Conservation (phyloP, 2,113 vertebrate genomes). For the Hepsetus odoe region DNA sequence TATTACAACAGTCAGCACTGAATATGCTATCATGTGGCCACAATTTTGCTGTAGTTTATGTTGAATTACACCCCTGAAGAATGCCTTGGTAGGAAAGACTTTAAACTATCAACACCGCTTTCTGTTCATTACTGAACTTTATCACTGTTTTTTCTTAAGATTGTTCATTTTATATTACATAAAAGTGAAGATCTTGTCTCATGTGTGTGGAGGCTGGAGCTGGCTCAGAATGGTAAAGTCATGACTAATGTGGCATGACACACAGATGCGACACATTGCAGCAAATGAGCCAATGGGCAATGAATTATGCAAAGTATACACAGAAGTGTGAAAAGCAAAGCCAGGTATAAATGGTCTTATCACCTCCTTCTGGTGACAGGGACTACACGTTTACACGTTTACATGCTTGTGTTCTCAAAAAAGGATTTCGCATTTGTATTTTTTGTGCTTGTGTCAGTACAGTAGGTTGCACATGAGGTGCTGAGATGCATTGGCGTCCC, state of each 20-base stretch:
- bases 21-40: too few relatives aligned
- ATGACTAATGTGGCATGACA: constrained; percentile 55
- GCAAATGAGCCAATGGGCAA: not conserved
- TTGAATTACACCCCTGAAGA: too few relatives aligned
- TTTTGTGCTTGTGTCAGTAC: not conserved
- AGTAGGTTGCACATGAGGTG: constrained; percentile 8
- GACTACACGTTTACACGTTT: not conserved
- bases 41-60: too few relatives aligned
- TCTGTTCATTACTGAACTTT: too few relatives aligned
- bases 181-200: not conserved
- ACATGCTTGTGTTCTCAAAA: not conserved
- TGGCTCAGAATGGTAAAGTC: constrained; percentile 46
- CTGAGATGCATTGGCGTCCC: not conserved
- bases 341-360: not conserved
- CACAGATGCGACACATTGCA: constrained; percentile 30
- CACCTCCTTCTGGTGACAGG: not conserved
- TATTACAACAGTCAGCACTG: too few relatives aligned
- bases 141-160: too few relatives aligned
- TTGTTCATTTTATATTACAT: not conserved
- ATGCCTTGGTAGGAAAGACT: too few relatives aligned
- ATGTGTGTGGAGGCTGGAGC: not conserved
- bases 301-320: not conserved
- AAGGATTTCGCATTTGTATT: not conserved
- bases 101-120: too few relatives aligned
- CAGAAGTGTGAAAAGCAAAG: not conserved